Evolutionary conservation across 2,888 invertebrate species (phyloP), one percentile per base, ranked within the genome.

Genomic region (Limnephilus lunatus): DNA sequence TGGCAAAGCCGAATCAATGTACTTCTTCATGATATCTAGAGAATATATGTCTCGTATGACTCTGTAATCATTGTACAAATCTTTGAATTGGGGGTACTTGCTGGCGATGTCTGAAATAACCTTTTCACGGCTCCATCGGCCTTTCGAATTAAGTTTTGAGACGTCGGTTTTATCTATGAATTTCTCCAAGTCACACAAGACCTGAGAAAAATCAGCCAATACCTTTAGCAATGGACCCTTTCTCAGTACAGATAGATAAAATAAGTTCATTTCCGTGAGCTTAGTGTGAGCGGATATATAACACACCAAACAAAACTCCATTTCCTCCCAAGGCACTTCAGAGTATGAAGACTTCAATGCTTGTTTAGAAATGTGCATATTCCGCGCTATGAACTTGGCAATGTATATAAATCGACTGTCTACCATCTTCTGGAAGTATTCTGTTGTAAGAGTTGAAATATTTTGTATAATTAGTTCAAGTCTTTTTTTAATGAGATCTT

Each of bases 241-340:
- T 31, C 19, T 32, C 19, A 83, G 31, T 9, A 35, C 35, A 53
- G 53, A 53, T 7, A 53, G 19, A 15, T 53, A 53, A 32, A 83
- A 83, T 32, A 31, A 32, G 32, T 35, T 83, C 32, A 83, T 32
- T 19, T 30, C 19, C 31, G 19, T 86, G 86, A 30, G 53, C 32
- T 30, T 44, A 30, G 48, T 48, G 48, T 48, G 48, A 48, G 48
- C 48, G 15, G 48, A 48, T 48, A 48, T 48, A 48, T 15, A 30
- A 86, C 30, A 48, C 53, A 48, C 86, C 30, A 86, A 30, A 48
- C 86, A 86, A n/a, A 86, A 86, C 44, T 86, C 86, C 48, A 86
- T 53, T n/a, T 86, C 86, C 86, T 86, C 86, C 86, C 86, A 86
- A 30, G 83, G 83, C 31, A 83, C 30, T 9, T 31, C 30, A 31